phyloP scores from a whole-genome alignment of 2,888 invertebrate species.

The Lochmaea capreae region DNA sequence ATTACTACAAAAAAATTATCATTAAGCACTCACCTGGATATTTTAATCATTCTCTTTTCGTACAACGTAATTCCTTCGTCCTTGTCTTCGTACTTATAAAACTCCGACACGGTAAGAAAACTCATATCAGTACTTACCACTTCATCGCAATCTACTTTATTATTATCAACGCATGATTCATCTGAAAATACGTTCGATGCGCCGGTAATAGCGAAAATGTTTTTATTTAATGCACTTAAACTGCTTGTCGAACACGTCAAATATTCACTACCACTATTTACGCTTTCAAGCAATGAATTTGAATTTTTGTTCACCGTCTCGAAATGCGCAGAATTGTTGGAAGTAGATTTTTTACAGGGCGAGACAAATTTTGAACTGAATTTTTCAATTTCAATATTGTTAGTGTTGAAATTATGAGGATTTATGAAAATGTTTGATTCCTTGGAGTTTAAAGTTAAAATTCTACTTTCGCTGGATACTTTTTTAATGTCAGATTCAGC shows the following conservation, averaged over 20 bases:
- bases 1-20: conserved; percentile 20
- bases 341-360: neutral
- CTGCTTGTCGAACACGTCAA: conserved; percentile 56
- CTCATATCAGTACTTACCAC: conserved; percentile 54
- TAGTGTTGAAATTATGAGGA: neutral
- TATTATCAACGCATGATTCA: conserved; percentile 29
- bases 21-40: conserved; percentile 66
- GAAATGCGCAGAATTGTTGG: neutral
- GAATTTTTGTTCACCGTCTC: neutral
- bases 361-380: neutral
- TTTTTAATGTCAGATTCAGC: conserved; percentile 9
- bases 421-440: neutral
- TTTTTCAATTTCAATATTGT: neutral
- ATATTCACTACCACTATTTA: conserved; percentile 59
- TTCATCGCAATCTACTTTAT: conserved; percentile 12
- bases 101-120: conserved; percentile 74
- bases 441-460: conserved; percentile 54
- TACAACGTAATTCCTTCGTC: conserved; percentile 78
- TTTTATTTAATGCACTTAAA: conserved; percentile 52
- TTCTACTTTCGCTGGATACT: conserved; percentile 59
- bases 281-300: conserved; percentile 7
- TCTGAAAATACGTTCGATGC: conserved; percentile 42
- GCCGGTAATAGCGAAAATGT: conserved; percentile 49
- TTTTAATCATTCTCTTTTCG: conserved; percentile 72
- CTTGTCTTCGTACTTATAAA: conserved; percentile 80